Base-by-base conservation (phyloP, 2,797 vertebrate genomes). In the Numenius phaeopus region DNA sequence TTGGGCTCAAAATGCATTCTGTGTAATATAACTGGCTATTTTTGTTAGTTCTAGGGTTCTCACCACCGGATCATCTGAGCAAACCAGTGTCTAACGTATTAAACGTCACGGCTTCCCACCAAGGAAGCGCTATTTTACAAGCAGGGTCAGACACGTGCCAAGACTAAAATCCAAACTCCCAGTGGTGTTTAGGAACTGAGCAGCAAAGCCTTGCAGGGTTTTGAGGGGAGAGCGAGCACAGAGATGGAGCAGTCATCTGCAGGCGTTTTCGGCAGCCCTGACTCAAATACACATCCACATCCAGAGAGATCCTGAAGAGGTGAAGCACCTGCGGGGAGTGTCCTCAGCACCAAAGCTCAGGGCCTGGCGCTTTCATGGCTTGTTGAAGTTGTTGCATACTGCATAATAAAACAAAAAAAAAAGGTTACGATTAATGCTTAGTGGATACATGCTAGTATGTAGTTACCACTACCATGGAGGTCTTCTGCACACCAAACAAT, bases 391-490 rank as follows among this genome's bases (percentile, higher is more conserved):
- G 27, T 29, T 86, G 46, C 15, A 8, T 24, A 8, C 12, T 29
- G 27, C 61, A 5, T 40, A 30, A 62, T 42, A 62, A 40, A 62
- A 29, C 13, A 11, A 40, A 61, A 27, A 61, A 62, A 62, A 42
- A 14, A 6, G 29, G 5, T 34, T 59, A 32, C 4, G 14, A 39
- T 42, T 29, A 62, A 50, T 5, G 5, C 12, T 54, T 49, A 40
- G 4, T 20, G 20, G 22, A 59, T 30, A 37, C 9, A 10, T 0
- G 0, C 47, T 37, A 27, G 19, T 13, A 17, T 0, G 0, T 11
- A n/a, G 7, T 64, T 59, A 32, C 37, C 14, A 34, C 18, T 23
- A 39, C 54, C 10, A 13, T 0, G 4, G 5, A 54, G 46, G 29
- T 11, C 37, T 77, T 90, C 14, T 29, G 7, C 30, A 24, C 27